A percentile compares a stretch with the other conserved stretches of the same genome.
phyloP scores from a whole-genome alignment of 2,797 vertebrate species.

The Microcaecilia unicolor region DNA sequence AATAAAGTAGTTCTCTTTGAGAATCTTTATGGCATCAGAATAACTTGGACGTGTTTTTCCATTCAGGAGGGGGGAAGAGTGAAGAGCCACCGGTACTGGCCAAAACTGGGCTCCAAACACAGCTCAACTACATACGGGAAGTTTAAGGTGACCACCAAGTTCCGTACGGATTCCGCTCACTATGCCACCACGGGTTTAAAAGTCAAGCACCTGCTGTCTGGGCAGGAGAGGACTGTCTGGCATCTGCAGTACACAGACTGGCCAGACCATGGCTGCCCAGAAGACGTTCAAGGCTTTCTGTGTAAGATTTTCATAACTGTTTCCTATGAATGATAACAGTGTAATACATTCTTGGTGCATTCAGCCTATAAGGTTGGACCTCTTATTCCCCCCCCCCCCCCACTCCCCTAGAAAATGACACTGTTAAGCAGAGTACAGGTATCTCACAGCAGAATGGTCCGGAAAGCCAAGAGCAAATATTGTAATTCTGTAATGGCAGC shows the following conservation, averaged over 20 bases:
- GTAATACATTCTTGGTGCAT: no score
- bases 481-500: no score
- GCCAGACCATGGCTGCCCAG: conserved; percentile 91
- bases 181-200: conserved; percentile 94
- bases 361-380: no score
- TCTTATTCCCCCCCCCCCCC: no score
- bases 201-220: conserved; percentile 89
- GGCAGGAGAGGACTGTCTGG: conserved; percentile 94
- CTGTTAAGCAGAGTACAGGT: no score
- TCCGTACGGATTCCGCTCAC: conserved; percentile 92
- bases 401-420: no score
- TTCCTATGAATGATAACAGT: no score
- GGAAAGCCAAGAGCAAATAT: no score
- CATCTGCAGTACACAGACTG: conserved; percentile 96
- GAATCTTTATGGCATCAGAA: no score
- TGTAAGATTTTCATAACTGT: conserved; percentile 81
- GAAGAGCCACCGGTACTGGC: conserved; percentile 96
- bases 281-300: conserved; percentile 88
- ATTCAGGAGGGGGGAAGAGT: conserved; percentile 82
- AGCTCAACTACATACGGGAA: conserved; percentile 93
- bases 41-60: no score
- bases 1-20: no score
- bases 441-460: no score
- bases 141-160: conserved; percentile 97
- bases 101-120: conserved; percentile 93